Evolutionary conservation across 2,888 invertebrate species (phyloP).

Genomic region (Pyrochroa serraticornis): DNA sequence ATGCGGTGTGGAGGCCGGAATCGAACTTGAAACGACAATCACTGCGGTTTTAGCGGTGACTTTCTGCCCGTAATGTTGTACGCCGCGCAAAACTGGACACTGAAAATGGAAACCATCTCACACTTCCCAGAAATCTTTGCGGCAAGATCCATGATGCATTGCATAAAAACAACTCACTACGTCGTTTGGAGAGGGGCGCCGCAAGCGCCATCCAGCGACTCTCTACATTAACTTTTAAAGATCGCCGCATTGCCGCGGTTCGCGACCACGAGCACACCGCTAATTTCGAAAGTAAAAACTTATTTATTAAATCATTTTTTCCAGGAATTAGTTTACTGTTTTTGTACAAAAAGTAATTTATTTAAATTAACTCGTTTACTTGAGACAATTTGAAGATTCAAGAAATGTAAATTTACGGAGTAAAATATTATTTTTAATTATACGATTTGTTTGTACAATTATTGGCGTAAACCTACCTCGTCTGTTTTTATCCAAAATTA

Average conservation of each 20-base stretch:
- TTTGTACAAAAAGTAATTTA: too few relatives aligned
- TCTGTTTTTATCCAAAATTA: too few relatives aligned
- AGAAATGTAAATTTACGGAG: too few relatives aligned
- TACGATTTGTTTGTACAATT: too few relatives aligned
- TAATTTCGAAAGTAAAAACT: too few relatives aligned
- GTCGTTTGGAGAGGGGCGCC: not conserved
- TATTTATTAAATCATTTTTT: too few relatives aligned
- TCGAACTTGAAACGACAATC: constrained; percentile 14
- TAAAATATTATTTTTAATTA: too few relatives aligned
- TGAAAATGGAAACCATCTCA: constrained; percentile 65
- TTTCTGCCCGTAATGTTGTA: constrained; percentile 51
- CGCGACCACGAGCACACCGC: too few relatives aligned
- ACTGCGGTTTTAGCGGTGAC: constrained; percentile 36
- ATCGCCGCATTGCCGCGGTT: not conserved
- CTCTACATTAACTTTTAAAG: not conserved
- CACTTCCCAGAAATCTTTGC: constrained; percentile 63
- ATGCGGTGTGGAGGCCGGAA: not conserved
- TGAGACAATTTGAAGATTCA: too few relatives aligned
- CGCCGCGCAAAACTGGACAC: constrained; percentile 61
- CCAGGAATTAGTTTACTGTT: too few relatives aligned
- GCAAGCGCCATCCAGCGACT: constrained; percentile 8
- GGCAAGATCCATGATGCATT: constrained; percentile 53
- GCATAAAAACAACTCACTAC: constrained; percentile 42
- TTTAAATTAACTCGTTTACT: too few relatives aligned
- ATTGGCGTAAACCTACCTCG: too few relatives aligned